A percentile compares a stretch with the other conserved stretches of the same genome.
Conservation (phyloP, 2,113 vertebrate genomes). For the Paradoxurus hermaphroditus region DNA sequence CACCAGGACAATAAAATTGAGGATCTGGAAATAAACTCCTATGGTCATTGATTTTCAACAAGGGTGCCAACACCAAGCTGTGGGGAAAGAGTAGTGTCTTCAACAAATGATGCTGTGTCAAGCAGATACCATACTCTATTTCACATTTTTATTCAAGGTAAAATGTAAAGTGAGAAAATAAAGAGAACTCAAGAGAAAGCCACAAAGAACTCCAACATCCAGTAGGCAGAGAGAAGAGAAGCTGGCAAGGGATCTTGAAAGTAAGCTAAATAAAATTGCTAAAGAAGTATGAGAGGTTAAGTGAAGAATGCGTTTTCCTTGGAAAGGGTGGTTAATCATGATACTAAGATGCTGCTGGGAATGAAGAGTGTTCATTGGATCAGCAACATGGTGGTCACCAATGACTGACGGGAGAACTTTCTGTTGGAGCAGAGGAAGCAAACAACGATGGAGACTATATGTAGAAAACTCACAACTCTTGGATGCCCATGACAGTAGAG, state of each 20-base stretch:
- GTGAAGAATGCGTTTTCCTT: not conserved
- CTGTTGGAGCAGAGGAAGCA: not conserved
- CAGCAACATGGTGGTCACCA: not conserved
- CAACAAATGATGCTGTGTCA: not conserved
- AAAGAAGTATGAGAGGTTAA: not conserved
- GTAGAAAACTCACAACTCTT: not conserved
- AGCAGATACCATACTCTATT: not conserved
- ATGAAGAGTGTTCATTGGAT: not conserved
- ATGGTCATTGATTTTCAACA: not conserved
- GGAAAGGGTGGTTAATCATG: not conserved
- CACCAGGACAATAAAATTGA: not conserved
- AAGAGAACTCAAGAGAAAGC: not conserved
- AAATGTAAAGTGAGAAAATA: not conserved
- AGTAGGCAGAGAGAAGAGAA: not conserved
- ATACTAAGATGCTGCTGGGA: not conserved
- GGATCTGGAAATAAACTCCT: not conserved
- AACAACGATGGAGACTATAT: not conserved
- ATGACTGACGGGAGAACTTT: not conserved
- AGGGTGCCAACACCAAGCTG: not conserved
- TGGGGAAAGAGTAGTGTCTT: not conserved
- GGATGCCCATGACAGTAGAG: not conserved
- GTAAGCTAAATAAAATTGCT: not conserved
- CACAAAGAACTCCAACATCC: not conserved
- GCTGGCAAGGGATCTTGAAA: not conserved
- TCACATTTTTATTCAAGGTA: not conserved